These are phyloP conservation scores for Tachuris rubrigastra DNA, from an alignment of 2,113 vertebrate genomes.

Conservation along the genomic window DNA sequence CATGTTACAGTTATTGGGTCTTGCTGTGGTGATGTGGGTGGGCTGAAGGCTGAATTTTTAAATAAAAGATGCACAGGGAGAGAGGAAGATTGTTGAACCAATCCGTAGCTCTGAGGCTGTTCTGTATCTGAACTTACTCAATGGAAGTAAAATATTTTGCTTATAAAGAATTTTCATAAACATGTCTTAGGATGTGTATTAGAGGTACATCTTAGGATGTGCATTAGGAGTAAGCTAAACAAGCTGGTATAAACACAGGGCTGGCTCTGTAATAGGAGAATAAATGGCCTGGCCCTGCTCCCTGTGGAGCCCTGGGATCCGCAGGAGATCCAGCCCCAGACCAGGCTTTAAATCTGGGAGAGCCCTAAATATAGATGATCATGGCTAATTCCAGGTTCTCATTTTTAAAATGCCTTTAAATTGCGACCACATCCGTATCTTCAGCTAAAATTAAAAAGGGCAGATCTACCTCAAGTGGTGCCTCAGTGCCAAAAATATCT, in stretches of 20 bases:
- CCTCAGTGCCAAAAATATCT: not conserved
- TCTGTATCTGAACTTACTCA: conserved; percentile 59
- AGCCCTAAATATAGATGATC: not conserved
- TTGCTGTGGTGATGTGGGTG: conserved; percentile 61
- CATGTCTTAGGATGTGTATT: conserved; percentile 73
- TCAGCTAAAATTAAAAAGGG: not conserved
- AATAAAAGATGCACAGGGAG: not conserved
- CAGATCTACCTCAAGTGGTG: not conserved
- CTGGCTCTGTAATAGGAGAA: conserved; percentile 58
- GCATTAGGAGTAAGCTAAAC: conserved; percentile 77
- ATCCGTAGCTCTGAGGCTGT: conserved; percentile 19
- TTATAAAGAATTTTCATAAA: conserved; percentile 82
- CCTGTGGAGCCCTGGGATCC: not conserved
- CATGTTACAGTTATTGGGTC: not conserved
- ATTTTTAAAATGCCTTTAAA: accelerated
- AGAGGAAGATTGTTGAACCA: not conserved
- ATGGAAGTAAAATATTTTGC: conserved; percentile 78
- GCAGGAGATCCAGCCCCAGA: not conserved
- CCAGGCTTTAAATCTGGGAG: not conserved
- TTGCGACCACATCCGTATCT: not conserved
- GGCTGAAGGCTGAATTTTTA: conserved; percentile 55
- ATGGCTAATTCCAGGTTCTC: not conserved
- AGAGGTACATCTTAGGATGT: conserved; percentile 69
- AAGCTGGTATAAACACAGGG: conserved; percentile 75
- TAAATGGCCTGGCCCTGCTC: conserved; percentile 49